These are phyloP conservation scores for Apamea epomidion DNA, from an alignment of 2,888 invertebrate species.

Conservation along the genomic window DNA sequence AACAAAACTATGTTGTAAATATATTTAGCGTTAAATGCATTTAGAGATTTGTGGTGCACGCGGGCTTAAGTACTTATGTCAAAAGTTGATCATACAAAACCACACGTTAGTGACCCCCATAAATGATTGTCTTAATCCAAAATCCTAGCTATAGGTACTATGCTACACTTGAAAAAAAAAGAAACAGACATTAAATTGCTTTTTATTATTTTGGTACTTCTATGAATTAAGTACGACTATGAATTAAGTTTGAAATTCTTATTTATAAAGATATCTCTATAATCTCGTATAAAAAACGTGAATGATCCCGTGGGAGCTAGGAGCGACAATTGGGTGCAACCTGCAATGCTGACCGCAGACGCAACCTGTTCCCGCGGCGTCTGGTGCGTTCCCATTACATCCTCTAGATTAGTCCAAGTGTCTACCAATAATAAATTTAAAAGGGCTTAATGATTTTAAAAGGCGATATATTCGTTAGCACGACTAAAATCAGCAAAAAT, in stretches of 20 bases:
- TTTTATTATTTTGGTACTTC: not conserved
- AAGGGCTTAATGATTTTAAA: not conserved
- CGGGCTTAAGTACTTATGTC: not conserved
- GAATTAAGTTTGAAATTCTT: too few relatives aligned
- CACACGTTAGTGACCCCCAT: not conserved
- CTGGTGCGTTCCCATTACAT: conserved; percentile 26
- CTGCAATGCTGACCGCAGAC: conserved; percentile 50
- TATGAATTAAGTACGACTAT: too few relatives aligned
- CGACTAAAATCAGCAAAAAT: not conserved
- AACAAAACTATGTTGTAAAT: not conserved
- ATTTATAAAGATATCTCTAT: not conserved
- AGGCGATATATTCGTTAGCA: not conserved
- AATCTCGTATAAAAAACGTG: conserved; percentile 3
- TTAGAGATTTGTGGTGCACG: not conserved
- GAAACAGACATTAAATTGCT: not conserved
- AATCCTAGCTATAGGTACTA: not conserved
- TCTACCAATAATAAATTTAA: not conserved
- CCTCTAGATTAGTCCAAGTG: not conserved
- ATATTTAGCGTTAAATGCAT: not conserved
- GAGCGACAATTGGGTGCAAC: conserved; percentile 45
- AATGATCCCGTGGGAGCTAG: conserved; percentile 59
- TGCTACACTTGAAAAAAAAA: not conserved
- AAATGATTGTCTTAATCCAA: not conserved
- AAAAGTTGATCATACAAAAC: not conserved
- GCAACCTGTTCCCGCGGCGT: conserved; percentile 44